Evolutionary conservation across 1,140 invertebrate genomes (phyloP).

Genomic region (Drosophila subpulchrella): DNA sequence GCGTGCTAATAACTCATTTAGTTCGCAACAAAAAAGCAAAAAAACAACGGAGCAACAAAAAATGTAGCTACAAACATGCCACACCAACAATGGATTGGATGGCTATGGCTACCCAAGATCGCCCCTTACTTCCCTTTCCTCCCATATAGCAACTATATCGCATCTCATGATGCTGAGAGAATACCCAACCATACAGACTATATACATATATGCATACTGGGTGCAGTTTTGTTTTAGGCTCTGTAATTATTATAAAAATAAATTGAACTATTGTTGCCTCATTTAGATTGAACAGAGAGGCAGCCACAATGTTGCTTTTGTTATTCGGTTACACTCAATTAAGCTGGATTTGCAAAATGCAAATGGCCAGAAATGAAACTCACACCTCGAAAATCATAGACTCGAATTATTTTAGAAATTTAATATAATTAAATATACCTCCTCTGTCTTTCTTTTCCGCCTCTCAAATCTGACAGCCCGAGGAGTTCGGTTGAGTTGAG

Average conservation of each 20-base stretch:
- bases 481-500: constrained; percentile 23
- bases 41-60: constrained; percentile 45
- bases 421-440: constrained; percentile 44
- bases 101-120: constrained; percentile 34
- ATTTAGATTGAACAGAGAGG: constrained; percentile 60
- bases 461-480: constrained; percentile 46
- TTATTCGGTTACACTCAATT: constrained; percentile 79
- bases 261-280: constrained; percentile 82
- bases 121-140: constrained; percentile 12
- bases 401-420: constrained; percentile 55
- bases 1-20: constrained; percentile 83
- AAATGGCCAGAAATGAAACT: constrained; percentile 64
- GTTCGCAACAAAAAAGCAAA: constrained; percentile 64
- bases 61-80: constrained; percentile 67
- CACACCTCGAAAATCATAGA: constrained; percentile 47
- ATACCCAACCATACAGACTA: constrained; percentile 22
- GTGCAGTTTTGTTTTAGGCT: constrained; percentile 47
- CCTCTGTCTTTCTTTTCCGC: constrained; percentile 23
- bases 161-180: constrained; percentile 71
- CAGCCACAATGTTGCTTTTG: constrained; percentile 73
- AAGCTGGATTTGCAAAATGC: constrained; percentile 79
- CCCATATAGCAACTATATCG: neutral
- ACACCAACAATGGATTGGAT: constrained; percentile 43
- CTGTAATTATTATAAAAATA: constrained; percentile 82
- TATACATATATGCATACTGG: constrained; percentile 24